A percentile compares a stretch with the other conserved stretches of the same genome.
phyloP scores from a whole-genome alignment of 92 coral and sea anemone species.

The Pocillopora meandrina region DNA sequence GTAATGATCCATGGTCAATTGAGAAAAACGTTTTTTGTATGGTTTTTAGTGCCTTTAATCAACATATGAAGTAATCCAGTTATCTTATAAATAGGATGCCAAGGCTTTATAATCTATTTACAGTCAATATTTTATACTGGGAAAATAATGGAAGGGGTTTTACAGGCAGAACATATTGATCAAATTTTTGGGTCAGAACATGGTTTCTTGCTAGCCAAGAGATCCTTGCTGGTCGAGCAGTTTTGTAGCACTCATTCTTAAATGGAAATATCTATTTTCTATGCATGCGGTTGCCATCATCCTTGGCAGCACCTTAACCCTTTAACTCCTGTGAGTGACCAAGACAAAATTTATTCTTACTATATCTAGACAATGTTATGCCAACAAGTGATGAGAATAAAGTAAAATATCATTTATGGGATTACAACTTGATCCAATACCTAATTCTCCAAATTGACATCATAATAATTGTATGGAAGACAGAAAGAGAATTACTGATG shows the following conservation, averaged over 20 bases:
- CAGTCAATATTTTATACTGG: background rate
- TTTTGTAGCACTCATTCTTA: background rate
- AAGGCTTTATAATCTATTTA: background rate
- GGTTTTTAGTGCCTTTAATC: too few species aligned
- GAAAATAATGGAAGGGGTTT: background rate
- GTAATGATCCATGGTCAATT: too few species aligned
- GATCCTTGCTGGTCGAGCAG: slow-evolving; percentile 22
- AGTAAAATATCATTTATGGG: too few species aligned
- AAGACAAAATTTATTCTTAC: too few species aligned
- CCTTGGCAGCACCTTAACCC: background rate
- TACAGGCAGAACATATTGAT: background rate
- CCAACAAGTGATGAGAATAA: too few species aligned
- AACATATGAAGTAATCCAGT: too few species aligned
- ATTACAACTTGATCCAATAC: too few species aligned
- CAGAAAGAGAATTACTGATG: too few species aligned
- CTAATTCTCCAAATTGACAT: too few species aligned
- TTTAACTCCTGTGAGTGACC: background rate
- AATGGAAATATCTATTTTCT: background rate
- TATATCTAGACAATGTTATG: too few species aligned
- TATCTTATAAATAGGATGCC: background rate
- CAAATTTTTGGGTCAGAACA: background rate
- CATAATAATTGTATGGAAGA: too few species aligned
- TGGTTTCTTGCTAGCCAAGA: slow-evolving; percentile 19
- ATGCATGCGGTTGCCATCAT: background rate
- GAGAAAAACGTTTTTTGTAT: too few species aligned